Evolutionary conservation across 2,797 vertebrate species (phyloP), one percentile per base, ranked within the genome.

Genomic region (Enteromius argenteus): DNA sequence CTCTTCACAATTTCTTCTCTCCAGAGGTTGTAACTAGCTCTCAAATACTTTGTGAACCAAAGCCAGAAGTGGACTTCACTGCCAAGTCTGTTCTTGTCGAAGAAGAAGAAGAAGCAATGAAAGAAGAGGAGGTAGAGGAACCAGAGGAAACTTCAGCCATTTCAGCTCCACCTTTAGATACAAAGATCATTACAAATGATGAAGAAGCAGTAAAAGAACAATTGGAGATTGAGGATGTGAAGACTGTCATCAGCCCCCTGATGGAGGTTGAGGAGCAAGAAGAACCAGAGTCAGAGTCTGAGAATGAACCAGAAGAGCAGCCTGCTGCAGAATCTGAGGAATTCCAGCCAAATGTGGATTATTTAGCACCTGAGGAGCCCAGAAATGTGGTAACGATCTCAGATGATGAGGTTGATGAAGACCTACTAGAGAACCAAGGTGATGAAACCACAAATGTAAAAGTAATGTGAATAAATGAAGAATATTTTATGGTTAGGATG

Each of bases 11-110:
- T 14, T 46, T 56, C 35, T 53, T 73, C 39, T 46, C 17, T 67
- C 14, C 56, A 86, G 91, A 91, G 66, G 69, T 89, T 82, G 62
- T 73, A 72, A 71, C 80, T 72, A 89, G 85, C 87, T 77, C 81
- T 32, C 56, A 66, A 1, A 86, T 88, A 75, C 86, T 85, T 72
- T 83, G 87, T 86, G 92, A 93, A 88, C 90, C 88, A 89, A 85
- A 91, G 84, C 87, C 90, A 85, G 92, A 93, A 85, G 82, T 84
- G 30, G 87, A 88, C 78, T 91, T 92, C 85, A 92, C 81, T 90
- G 94, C 91, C 17, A 93, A 91, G 75, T 92, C 92, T 77, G 92
- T 94, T 1, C 90, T 95, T 74, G 90, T 95, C 35, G 94, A 95
- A 81, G 94, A 93, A 85, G 92, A 95, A 3, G 44, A 46, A 46